These are phyloP conservation scores for Syrista parreyssii DNA, from an alignment of 2,888 invertebrate genomes.

Conservation along the genomic window DNA sequence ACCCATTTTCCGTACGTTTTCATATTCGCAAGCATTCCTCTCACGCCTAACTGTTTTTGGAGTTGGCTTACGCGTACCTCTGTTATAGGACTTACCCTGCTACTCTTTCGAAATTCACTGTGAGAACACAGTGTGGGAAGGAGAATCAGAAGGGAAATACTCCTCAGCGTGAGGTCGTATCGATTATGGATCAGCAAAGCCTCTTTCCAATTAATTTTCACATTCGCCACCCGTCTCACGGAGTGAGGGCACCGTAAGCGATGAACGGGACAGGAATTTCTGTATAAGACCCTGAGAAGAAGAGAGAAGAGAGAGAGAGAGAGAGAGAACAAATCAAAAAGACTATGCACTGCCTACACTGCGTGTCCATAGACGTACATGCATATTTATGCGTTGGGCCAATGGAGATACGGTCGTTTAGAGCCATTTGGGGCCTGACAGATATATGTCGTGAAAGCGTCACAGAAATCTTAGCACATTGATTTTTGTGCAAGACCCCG, in stretches of 20 bases:
- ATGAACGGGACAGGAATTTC: conserved; percentile 2
- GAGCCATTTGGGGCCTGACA: neutral
- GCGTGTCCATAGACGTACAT: neutral
- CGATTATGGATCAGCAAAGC: neutral
- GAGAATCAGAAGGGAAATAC: neutral
- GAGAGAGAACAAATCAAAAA: neutral
- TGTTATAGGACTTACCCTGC: neutral
- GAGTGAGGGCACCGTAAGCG: conserved; percentile 3
- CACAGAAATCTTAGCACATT: neutral
- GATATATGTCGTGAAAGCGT: neutral
- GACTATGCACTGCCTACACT: neutral
- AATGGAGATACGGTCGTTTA: neutral
- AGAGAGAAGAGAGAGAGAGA: neutral
- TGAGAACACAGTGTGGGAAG: neutral
- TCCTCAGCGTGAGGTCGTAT: neutral
- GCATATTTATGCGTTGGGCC: neutral
- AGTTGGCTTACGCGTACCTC: neutral
- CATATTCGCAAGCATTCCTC: conserved; percentile 10
- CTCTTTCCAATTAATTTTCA: neutral
- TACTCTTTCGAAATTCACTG: neutral
- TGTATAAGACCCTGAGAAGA: neutral
- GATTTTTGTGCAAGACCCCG: neutral
- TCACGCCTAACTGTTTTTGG: neutral
- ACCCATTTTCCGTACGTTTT: conserved; percentile 33
- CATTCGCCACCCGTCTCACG: conserved; percentile 17